Evolutionary conservation across 2,113 vertebrate species (phyloP), one percentile per base, ranked within the genome.

Genomic region (Donacobius atricapilla): DNA sequence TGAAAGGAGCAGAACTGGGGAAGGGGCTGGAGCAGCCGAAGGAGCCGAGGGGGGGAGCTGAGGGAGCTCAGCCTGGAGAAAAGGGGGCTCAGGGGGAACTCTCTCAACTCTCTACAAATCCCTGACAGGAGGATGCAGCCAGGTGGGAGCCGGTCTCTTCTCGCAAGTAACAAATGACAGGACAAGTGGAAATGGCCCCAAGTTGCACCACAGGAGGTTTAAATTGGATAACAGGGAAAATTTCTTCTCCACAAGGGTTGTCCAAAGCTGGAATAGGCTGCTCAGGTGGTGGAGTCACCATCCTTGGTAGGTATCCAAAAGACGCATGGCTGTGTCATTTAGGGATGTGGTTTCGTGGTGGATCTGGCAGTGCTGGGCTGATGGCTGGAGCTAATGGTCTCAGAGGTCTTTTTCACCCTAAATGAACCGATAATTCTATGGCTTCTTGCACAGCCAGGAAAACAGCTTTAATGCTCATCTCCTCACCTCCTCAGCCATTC

Each of bases 131-230:
- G 33, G 31, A 18, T 42, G 56, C 15, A 51, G 24, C 16, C 31
- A 28, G 31, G 25, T 13, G 13, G 10, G 25, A 6, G 4, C 42
- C 2, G 0, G 20, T 15, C 15, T 51, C 37, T 25, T 61, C 37
- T 44, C 56, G 25, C 37, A 61, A 7, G 11, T 11, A 51, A 37
- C 39, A 71, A 61, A 51, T 31, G 7, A 44, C 25, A 83, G 31
- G 6, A 61, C 13, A 51, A 44, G 17, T 21, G 33, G 39, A 71
- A 71, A 44, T 31, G 21, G 35, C 11, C 31, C 33, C 15, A 20
- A 13, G 9, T 11, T 70, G 63, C 9, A 23, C 9, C 71, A 50
- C 0, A 0, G 27, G 19, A 63, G 9, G 15, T 50, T 70, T 37
- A 44, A 35, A 44, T 21, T 9, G 11, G 13, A 17, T 33, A 17